Conservation (phyloP, 2,113 vertebrate species). For the Macrotus californicus region DNA sequence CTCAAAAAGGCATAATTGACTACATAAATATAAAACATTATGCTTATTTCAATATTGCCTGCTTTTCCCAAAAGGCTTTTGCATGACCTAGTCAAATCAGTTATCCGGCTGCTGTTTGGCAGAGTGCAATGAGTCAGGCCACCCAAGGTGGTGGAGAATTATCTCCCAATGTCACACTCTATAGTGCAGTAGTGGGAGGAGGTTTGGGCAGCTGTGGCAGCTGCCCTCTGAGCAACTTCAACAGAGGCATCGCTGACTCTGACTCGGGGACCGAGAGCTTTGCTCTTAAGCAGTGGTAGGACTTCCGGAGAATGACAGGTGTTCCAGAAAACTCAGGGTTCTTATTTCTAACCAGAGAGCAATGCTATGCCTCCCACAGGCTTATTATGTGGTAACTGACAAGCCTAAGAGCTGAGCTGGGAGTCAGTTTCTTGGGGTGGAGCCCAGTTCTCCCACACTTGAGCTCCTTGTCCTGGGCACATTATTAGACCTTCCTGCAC, state of each 20-base stretch:
- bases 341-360: background rate
- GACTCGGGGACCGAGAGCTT: background rate
- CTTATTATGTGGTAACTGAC: background rate
- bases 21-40: background rate
- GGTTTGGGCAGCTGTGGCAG: fast-evolving
- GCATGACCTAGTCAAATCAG: background rate
- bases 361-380: background rate
- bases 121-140: background rate
- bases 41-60: background rate
- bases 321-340: background rate
- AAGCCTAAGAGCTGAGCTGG: background rate
- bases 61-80: background rate
- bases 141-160: background rate
- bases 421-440: background rate
- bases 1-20: background rate
- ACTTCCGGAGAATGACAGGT: background rate
- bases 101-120: background rate
- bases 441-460: background rate
- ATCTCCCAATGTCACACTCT: background rate
- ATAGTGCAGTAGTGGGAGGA: fast-evolving
- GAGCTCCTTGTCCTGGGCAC: background rate
- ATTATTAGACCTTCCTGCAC: background rate
- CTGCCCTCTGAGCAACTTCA: background rate
- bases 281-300: fast-evolving
- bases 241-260: background rate